Conservation (phyloP, 2,113 vertebrate genomes). For the Cyanistes caeruleus region DNA sequence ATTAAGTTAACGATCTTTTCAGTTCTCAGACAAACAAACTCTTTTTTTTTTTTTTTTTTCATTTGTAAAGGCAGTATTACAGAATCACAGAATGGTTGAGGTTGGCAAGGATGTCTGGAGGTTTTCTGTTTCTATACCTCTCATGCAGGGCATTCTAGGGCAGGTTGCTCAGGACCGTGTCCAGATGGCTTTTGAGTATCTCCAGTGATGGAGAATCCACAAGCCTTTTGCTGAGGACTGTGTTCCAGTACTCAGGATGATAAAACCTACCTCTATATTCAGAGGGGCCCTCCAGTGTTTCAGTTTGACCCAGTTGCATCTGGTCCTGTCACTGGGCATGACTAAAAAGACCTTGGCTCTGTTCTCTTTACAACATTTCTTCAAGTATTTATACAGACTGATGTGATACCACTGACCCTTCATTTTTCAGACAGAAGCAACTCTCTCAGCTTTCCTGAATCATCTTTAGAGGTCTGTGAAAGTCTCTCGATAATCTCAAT, state of each 20-base stretch:
- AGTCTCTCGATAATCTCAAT: neutral
- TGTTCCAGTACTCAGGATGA: neutral
- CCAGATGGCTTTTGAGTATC: neutral
- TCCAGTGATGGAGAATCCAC: neutral
- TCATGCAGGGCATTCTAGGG: neutral
- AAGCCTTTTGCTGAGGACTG: neutral
- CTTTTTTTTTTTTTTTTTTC: neutral
- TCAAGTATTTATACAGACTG: neutral
- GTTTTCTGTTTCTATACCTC: neutral
- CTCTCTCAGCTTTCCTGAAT: neutral
- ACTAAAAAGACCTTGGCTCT: neutral
- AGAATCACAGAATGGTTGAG: neutral
- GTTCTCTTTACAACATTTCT: neutral
- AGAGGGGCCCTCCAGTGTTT: neutral
- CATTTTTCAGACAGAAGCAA: neutral
- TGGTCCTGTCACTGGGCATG: neutral
- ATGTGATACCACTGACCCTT: neutral
- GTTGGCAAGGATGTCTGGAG: neutral
- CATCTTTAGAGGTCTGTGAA: neutral
- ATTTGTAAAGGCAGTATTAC: neutral
- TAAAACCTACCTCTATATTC: neutral
- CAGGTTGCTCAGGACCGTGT: neutral
- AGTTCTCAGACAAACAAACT: neutral
- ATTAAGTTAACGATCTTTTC: neutral
- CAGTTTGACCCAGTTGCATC: neutral